A percentile compares a stretch with the other conserved stretches of the same genome.
Conservation (phyloP, 1,140 invertebrate genomes). For the Zeugodacus cucurbitae region DNA sequence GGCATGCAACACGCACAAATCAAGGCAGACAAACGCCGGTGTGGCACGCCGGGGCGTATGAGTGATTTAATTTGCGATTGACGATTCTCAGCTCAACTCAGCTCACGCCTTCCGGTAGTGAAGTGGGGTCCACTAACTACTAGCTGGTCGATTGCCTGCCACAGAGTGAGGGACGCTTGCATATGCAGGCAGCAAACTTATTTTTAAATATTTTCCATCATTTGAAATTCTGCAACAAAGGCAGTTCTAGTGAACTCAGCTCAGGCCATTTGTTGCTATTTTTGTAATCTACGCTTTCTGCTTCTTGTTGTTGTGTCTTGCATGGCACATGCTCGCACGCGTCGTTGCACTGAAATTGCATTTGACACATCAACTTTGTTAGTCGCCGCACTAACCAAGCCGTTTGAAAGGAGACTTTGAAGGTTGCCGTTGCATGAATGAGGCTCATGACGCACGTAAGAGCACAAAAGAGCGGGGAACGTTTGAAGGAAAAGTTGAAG, state of each 20-base stretch:
- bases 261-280: background rate
- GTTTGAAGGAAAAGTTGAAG: background rate
- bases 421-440: background rate
- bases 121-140: background rate
- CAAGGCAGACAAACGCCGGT: background rate
- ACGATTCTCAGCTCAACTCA: background rate
- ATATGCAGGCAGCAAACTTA: background rate
- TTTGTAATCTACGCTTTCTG: background rate
- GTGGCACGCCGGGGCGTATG: background rate
- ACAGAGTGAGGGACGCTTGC: background rate
- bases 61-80: background rate
- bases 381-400: background rate
- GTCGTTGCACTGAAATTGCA: conserved; percentile 2
- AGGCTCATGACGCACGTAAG: background rate
- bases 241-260: background rate
- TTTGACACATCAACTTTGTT: background rate
- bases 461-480: background rate
- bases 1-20: background rate
- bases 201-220: background rate
- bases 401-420: background rate
- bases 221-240: background rate
- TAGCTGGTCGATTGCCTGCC: background rate
- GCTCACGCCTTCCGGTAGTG: background rate
- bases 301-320: background rate
- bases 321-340: background rate